These are phyloP conservation scores for Hemicordylus capensis DNA, from an alignment of 2,113 vertebrate genomes.

Conservation along the genomic window DNA sequence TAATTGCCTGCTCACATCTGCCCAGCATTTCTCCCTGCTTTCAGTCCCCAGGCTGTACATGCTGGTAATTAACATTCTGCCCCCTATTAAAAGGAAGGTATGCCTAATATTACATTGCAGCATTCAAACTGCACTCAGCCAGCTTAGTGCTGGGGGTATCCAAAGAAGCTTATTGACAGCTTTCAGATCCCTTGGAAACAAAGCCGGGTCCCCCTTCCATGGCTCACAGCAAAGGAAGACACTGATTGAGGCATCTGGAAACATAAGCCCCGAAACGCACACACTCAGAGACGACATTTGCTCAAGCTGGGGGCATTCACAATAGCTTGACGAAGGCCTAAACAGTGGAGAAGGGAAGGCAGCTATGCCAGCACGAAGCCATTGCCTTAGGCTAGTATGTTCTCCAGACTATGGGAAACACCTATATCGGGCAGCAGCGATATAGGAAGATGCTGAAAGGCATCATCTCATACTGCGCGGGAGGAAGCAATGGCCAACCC, in stretches of 20 bases:
- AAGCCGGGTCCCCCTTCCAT: neutral
- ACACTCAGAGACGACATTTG: neutral
- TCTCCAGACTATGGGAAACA: too few relatives aligned
- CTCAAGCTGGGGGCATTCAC: too few relatives aligned
- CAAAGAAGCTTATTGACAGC: conserved; percentile 7
- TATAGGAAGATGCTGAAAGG: too few relatives aligned
- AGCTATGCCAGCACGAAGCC: too few relatives aligned
- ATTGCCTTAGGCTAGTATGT: too few relatives aligned
- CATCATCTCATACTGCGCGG: too few relatives aligned
- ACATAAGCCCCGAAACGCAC: neutral
- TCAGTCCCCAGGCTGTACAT: neutral
- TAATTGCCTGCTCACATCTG: too few relatives aligned
- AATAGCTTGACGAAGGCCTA: too few relatives aligned
- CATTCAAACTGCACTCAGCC: neutral
- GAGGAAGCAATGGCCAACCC: too few relatives aligned
- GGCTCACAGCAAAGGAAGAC: neutral
- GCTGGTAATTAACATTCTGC: neutral
- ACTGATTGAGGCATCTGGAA: accelerated
- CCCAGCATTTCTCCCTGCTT: too few relatives aligned
- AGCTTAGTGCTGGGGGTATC: neutral
- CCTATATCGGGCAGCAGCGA: too few relatives aligned
- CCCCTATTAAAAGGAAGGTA: neutral
- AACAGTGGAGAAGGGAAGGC: neutral
- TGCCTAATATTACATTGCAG: neutral
- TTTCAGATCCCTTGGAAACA: neutral